Evolutionary conservation across 35 echinoderm and acorn worm genomes (phyloP), one percentile per base, ranked within the genome.

Genomic region (Amphiura filiformis): DNA sequence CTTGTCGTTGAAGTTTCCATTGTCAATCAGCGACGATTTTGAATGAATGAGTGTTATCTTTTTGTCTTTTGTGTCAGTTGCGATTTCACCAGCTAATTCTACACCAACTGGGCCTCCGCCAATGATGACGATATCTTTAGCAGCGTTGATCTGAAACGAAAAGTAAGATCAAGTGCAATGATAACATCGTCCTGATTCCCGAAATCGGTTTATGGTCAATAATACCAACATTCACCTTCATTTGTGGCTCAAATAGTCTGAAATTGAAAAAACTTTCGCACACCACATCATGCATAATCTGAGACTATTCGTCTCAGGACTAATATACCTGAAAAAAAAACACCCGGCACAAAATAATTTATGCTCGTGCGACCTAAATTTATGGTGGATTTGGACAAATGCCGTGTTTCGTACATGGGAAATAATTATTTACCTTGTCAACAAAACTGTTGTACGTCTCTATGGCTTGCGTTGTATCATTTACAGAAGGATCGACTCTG

Each of bases 51-150:
- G 34, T 11, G 95, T 97, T 0, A 97, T 92, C 3, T 91, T 77
- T 44, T 97, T 97, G 13, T 86, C 76, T 78, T 84, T 85, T 39
- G 70, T 91, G 38, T 97, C 95, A 14, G 92, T 94, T 31, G 70
- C 80, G 32, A 97, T 92, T 52, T 97, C 95, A 39, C 89, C 95
- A 13, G 92, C 92, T n/a, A 97, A 39, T 41, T 97, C 95, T 15
- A 91, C 75, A 26, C 95, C 95, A 4, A 91, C 92, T 49, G 95
- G 89, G 18, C 95, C 95, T 0, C 82, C 95, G 30, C 95, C 95
- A 61, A 97, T 84, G 34, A 97, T 84, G 31, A 90, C 88, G 5
- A 97, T 93, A 22, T 82, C 89, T 7, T 88, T 86, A 35, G 86
- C 80, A 38, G 84, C 76, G 57, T 97, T 97, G 9, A 97, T 87